Conservation (phyloP, 2,888 invertebrate species). For the Polydrusus tereticollis region DNA sequence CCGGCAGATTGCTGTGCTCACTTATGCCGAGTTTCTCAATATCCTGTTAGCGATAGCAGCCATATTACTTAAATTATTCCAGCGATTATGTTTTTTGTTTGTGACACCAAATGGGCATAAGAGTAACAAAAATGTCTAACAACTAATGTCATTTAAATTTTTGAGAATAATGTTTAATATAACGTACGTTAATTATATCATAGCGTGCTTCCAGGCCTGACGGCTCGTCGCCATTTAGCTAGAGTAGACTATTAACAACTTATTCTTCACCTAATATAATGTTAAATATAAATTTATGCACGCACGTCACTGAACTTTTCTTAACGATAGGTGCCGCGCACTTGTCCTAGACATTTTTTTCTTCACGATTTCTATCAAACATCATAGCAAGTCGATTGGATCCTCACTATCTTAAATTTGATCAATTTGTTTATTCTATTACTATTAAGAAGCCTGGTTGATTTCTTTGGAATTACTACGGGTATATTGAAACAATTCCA, state of each 20-base stretch:
- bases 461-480: conserved; percentile 2
- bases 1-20: too few species aligned
- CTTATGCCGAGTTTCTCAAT: too few species aligned
- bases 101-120: too few species aligned
- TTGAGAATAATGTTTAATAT: too few species aligned
- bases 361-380: conserved; percentile 22
- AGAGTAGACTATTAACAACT: not conserved
- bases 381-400: conserved; percentile 1
- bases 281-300: not conserved
- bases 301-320: not conserved
- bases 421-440: conserved; percentile 31
- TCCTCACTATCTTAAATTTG: conserved; percentile 22
- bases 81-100: too few species aligned
- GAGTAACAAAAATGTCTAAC: too few species aligned
- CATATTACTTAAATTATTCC: too few species aligned
- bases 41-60: too few species aligned
- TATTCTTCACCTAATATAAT: not conserved
- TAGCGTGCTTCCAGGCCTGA: too few species aligned
- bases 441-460: conserved; percentile 27
- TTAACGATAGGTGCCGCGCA: conserved; percentile 18
- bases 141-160: too few species aligned
- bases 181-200: too few species aligned
- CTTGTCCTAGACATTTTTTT: conserved; percentile 21
- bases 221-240: too few species aligned
- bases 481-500: conserved; percentile 22